Evolutionary conservation across 2,113 vertebrate species (phyloP).

Genomic region (Sinosuthora webbiana): DNA sequence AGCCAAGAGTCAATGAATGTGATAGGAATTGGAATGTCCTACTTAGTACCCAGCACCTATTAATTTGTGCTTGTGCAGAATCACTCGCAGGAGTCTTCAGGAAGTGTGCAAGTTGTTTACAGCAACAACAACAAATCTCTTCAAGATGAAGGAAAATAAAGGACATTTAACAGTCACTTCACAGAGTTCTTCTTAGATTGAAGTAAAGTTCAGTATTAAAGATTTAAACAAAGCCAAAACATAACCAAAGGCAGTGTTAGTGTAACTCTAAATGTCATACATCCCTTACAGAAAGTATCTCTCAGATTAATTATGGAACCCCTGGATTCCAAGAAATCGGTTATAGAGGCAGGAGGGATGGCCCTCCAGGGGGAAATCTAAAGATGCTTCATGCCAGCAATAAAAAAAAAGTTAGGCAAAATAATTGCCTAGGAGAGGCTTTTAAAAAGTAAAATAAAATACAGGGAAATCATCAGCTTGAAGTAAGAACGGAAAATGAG

Average conservation of each 20-base stretch:
- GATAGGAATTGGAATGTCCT: conserved; percentile 23
- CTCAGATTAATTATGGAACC: conserved; percentile 26
- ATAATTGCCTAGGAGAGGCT: background rate
- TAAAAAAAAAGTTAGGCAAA: background rate
- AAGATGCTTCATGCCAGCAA: background rate
- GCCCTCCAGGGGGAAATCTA: background rate
- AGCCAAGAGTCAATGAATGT: conserved; percentile 27
- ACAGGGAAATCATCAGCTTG: background rate
- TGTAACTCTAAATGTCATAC: conserved; percentile 31
- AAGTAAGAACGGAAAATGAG: background rate
- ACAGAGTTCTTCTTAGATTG: background rate
- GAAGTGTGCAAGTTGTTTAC: background rate
- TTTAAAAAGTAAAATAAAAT: background rate
- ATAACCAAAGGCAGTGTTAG: background rate
- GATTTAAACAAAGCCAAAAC: conserved; percentile 19
- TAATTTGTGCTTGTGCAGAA: background rate
- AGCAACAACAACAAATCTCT: background rate
- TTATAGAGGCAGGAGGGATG: background rate
- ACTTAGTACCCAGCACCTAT: background rate
- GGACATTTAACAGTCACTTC: background rate
- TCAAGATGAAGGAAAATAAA: background rate
- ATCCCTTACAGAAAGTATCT: conserved; percentile 27
- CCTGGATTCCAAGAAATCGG: background rate
- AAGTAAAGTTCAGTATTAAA: conserved; percentile 36
- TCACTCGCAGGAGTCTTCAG: background rate